phyloP scores from a whole-genome alignment of 2,888 invertebrate genomes.

The Parnassius glacialis region DNA sequence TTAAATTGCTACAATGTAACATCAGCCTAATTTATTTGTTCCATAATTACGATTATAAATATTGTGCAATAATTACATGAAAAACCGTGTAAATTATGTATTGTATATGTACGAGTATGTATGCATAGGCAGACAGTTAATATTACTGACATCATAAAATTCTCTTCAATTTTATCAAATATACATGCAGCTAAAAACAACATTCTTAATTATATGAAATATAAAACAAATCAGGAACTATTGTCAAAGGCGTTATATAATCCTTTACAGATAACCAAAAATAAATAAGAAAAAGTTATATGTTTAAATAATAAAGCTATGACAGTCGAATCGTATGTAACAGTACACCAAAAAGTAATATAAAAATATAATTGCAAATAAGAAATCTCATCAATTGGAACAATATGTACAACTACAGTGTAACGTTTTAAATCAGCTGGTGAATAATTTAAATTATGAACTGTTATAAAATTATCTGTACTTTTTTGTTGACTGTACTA shows the following conservation, averaged over 20 bases:
- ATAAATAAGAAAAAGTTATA: constrained; percentile 18
- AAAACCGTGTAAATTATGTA: constrained; percentile 31
- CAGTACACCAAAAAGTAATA: constrained; percentile 11
- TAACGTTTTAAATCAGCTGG: not conserved
- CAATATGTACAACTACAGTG: constrained; percentile 7
- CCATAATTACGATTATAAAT: constrained; percentile 63
- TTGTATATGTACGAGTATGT: constrained; percentile 25
- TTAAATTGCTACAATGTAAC: constrained; percentile 47
- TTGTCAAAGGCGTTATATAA: constrained; percentile 23
- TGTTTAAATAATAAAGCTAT: constrained; percentile 18
- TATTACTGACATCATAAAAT: constrained; percentile 21
- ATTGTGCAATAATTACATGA: constrained; percentile 73
- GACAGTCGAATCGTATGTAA: constrained; percentile 14
- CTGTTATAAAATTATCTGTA: not conserved
- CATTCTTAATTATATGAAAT: constrained; percentile 23
- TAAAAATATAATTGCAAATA: constrained; percentile 13
- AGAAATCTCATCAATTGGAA: not conserved
- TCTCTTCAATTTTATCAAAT: constrained; percentile 3
- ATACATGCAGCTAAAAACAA: constrained; percentile 19
- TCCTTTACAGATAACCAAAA: constrained; percentile 22
- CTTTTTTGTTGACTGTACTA: constrained; percentile 12
- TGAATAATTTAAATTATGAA: not conserved
- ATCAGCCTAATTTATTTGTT: constrained; percentile 44
- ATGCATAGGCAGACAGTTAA: constrained; percentile 24
- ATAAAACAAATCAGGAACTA: constrained; percentile 28